These are phyloP conservation scores for Dolichallabes microphthalmus DNA, from an alignment of 2,113 vertebrate genomes.

Conservation along the genomic window DNA sequence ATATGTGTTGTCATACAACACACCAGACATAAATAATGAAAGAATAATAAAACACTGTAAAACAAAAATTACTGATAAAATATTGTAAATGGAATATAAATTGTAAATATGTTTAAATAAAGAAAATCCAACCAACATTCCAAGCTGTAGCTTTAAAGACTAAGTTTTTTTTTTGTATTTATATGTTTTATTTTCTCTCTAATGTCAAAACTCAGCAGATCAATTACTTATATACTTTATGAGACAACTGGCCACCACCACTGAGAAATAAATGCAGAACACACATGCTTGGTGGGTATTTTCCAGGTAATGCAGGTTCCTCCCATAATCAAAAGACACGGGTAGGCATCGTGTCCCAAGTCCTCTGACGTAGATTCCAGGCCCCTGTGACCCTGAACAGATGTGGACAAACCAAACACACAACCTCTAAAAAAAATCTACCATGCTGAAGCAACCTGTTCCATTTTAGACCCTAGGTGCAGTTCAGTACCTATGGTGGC, in stretches of 20 bases:
- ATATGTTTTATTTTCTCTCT: conserved; percentile 53
- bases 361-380: too few species aligned
- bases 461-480: conserved; percentile 4
- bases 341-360: too few species aligned
- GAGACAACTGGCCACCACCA: too few species aligned
- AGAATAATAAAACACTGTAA: too few species aligned
- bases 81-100: neutral
- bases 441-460: neutral
- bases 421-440: neutral
- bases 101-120: neutral
- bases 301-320: too few species aligned
- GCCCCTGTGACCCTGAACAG: neutral
- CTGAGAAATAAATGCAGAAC: too few species aligned
- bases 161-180: conserved; percentile 49
- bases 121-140: neutral
- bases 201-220: too few species aligned
- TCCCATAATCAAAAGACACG: too few species aligned
- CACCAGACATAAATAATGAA: conserved; percentile 12
- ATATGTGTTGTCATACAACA: conserved; percentile 37
- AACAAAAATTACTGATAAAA: too few species aligned
- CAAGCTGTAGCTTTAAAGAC: conserved; percentile 8
- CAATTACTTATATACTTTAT: too few species aligned
- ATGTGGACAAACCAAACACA: conserved; percentile 24
- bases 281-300: too few species aligned
- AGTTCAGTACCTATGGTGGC: conserved; percentile 15